Percentiles rank a stretch among this genome's conserved stretches.
These are phyloP conservation scores for Meandrina meandrites DNA, from an alignment of 92 coral and sea anemone species.

Conservation along the genomic window DNA sequence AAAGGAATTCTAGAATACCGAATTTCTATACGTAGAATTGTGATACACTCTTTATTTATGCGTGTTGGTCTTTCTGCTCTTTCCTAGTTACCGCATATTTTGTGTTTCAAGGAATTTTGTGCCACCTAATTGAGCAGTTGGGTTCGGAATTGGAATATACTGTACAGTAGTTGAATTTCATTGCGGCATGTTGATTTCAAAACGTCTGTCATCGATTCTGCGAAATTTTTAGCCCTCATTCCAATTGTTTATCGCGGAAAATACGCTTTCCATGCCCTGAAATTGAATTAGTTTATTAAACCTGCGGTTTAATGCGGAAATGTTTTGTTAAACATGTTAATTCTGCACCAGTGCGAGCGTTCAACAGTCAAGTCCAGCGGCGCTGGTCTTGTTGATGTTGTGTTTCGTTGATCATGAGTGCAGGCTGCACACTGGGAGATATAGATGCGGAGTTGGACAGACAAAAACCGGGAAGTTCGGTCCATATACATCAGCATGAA, in stretches of 20 bases:
- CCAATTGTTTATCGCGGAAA: conserved; percentile 1
- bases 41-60: not conserved
- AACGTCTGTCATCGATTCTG: conserved; percentile 40
- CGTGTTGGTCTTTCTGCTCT: not conserved
- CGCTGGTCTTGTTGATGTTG: not conserved
- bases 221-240: not conserved
- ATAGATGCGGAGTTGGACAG: not conserved
- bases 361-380: not conserved
- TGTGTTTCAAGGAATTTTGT: conserved; percentile 29
- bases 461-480: conserved; percentile 32
- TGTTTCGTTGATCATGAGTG: conserved; percentile 19
- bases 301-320: conserved; percentile 25
- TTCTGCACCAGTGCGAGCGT: conserved; percentile 13
- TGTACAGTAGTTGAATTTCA: not conserved
- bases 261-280: not conserved
- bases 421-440: conserved; percentile 26
- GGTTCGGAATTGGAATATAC: not conserved
- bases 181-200: conserved; percentile 20
- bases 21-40: not conserved
- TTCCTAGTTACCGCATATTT: conserved; percentile 8
- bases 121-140: conserved; percentile 5
- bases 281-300: conserved; percentile 24
- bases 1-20: conserved; percentile 40
- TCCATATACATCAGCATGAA: conserved; percentile 3
- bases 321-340: conserved; percentile 36